Conservation (phyloP, 2,113 vertebrate species). For the Thalassoma bifasciatum region DNA sequence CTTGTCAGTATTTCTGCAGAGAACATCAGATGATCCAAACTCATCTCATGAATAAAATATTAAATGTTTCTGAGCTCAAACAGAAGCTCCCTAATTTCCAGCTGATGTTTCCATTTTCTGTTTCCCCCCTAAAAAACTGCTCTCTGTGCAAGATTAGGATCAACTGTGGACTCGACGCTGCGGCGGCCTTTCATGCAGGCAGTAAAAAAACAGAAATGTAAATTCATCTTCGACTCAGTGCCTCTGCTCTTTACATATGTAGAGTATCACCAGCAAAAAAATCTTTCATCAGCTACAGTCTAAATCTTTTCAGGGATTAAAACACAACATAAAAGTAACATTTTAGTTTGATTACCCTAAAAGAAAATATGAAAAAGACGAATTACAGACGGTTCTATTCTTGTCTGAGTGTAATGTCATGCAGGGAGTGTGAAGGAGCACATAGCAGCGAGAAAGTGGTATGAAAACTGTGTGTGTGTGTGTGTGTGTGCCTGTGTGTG, state of each 20-base stretch:
- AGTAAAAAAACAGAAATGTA: conserved; percentile 14
- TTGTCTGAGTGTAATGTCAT: neutral
- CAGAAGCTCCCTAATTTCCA: conserved; percentile 52
- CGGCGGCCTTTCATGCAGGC: conserved; percentile 12
- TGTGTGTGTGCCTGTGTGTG: conserved; percentile 29
- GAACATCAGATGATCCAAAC: conserved; percentile 16
- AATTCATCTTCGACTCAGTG: conserved; percentile 25
- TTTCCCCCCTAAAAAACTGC: conserved; percentile 33
- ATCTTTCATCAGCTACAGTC: neutral
- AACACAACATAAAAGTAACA: neutral
- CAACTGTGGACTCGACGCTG: neutral
- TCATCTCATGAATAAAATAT: conserved; percentile 62
- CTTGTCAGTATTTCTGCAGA: conserved; percentile 10
- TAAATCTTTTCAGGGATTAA: neutral
- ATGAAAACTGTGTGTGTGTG: conserved; percentile 4
- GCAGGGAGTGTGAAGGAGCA: neutral
- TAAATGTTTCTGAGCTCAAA: conserved; percentile 52
- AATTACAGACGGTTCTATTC: neutral
- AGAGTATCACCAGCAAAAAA: neutral
- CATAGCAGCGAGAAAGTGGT: neutral
- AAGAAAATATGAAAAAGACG: neutral
- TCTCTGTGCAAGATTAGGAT: conserved; percentile 42
- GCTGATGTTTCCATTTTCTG: conserved; percentile 63
- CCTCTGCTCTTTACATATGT: conserved; percentile 6
- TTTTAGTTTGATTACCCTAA: neutral